Base-by-base conservation (phyloP, 1,140 invertebrate species). In the Drosophila repleta region DNA sequence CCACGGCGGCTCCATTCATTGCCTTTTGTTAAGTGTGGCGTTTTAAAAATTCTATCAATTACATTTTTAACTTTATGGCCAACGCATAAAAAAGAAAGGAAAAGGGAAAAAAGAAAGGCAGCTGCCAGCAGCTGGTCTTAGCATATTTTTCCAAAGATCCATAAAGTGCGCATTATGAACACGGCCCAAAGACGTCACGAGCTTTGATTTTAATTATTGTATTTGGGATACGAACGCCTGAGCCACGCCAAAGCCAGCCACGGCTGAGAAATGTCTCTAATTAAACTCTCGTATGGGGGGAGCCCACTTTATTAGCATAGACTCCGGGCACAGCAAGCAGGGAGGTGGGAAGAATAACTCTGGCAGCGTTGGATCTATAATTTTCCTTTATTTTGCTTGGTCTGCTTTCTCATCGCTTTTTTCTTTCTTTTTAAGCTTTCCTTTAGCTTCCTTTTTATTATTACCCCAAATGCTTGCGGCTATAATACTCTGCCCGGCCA, bases 11-110 rank as follows among this genome's bases (percentile, higher is more conserved):
- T 29, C 10, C 17, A 29, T 43, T 43, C 39, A 29, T 26, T 32
- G 32, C 51, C 7, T 15, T 15, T 15, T 15, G n/a, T 17, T 43
- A 43, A 17, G 6, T 15, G 17, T 15, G 15, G 39, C n/a, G 39
- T 74, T 79, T 87, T 87, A 74, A 87, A 88, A 89, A 87, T 88
- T 87, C 83, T 87, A 87, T 87, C 83, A 87, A 87, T 87, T 87
- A 87, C 77, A 76, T 82, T 82, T 62, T 68, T 64, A 69, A 65
- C 76, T 87, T 87, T 87, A 87, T 60, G 65, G 61, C 65, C 24
- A 45, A 53, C 17, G 7, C 71, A 79, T 87, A 88, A 87, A 83
- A 79, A 58, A 4, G 10, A 45, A 45, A 8, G 2, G 29, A 32
- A 26, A 26, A 5, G 24, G 29, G 29, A 32, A 8, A 32, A 10